A percentile compares a stretch with the other conserved stretches of the same genome.
Conservation (phyloP, 2,113 vertebrate genomes). For the Bos taurus region DNA sequence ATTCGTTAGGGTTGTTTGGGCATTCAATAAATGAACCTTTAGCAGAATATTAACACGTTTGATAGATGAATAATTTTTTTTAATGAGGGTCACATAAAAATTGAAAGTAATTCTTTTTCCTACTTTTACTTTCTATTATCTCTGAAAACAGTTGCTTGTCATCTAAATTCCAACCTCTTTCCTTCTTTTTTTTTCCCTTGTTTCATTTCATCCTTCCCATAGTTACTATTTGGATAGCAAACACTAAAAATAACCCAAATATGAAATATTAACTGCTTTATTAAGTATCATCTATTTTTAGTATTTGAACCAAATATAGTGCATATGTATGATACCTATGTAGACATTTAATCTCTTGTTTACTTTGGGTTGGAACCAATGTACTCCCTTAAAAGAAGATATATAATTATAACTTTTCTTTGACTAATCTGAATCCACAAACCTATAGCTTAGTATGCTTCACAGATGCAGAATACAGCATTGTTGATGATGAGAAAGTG, state of each 20-base stretch:
- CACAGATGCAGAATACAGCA: neutral
- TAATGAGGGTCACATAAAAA: neutral
- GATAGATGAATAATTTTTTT: neutral
- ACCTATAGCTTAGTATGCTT: neutral
- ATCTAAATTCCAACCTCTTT: neutral
- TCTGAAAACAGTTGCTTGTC: neutral
- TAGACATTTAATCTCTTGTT: neutral
- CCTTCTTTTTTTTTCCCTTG: neutral
- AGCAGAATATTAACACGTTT: neutral
- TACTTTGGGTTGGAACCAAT: neutral
- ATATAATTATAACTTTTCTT: neutral
- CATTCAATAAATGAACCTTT: neutral
- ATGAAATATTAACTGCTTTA: neutral
- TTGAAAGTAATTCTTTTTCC: neutral
- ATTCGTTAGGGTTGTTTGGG: neutral
- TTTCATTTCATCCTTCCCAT: neutral
- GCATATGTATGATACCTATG: neutral
- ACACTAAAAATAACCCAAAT: neutral
- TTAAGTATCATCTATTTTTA: neutral
- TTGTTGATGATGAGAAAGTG: neutral
- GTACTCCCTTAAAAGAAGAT: neutral
- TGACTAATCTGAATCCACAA: neutral
- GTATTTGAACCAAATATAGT: neutral
- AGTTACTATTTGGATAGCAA: neutral
- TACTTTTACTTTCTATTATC: neutral